Evolutionary conservation across 2,113 vertebrate species (phyloP).

Genomic region (Isichthys henryi): DNA sequence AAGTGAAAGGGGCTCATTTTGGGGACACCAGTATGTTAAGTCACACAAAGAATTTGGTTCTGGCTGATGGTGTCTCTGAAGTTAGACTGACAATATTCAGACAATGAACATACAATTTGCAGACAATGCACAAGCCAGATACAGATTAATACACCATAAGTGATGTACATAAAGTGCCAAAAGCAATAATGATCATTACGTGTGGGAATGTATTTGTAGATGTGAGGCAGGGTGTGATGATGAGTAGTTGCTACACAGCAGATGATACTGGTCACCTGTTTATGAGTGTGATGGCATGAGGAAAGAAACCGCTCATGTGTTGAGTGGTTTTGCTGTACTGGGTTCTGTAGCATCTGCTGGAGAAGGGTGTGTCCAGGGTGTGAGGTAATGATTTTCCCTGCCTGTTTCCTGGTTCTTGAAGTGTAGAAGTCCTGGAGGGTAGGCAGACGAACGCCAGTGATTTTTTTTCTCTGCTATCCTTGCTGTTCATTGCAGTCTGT

Average conservation of each 20-base stretch:
- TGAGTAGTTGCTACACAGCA: background rate
- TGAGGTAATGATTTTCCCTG: background rate
- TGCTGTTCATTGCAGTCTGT: background rate
- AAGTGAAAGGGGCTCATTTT: slow-evolving; percentile 62
- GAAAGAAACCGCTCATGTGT: background rate
- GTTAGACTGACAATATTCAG: background rate
- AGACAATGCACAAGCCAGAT: background rate
- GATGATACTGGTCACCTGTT: background rate
- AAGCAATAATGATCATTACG: background rate
- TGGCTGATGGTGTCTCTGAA: background rate
- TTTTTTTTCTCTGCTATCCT: background rate
- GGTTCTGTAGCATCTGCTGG: background rate
- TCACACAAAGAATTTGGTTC: background rate
- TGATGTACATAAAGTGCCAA: too few species aligned
- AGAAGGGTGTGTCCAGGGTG: background rate
- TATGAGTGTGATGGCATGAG: background rate
- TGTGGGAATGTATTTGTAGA: background rate
- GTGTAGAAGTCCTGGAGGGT: background rate
- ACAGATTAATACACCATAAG: background rate
- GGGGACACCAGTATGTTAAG: slow-evolving; percentile 2
- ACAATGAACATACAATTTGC: background rate
- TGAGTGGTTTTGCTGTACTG: background rate
- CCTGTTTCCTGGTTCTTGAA: background rate
- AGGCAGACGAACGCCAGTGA: background rate
- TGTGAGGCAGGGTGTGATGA: background rate